These are phyloP conservation scores for Drosophila ambigua DNA, from an alignment of 1,140 invertebrate species.

Conservation along the genomic window DNA sequence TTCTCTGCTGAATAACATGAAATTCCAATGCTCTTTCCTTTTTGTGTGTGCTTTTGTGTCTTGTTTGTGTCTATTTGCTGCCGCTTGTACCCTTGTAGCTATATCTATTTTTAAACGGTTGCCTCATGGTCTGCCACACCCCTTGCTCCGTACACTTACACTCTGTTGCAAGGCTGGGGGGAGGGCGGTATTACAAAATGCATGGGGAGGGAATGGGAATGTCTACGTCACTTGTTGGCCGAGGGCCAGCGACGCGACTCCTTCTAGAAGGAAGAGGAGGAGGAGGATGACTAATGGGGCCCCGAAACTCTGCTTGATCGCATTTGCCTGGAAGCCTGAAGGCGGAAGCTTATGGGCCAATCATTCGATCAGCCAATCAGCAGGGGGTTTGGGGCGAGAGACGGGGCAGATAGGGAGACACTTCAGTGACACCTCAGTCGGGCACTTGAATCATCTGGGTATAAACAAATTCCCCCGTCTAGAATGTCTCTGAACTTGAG, in stretches of 20 bases:
- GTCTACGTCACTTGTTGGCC: constrained; percentile 28
- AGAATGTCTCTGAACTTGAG: constrained; percentile 1
- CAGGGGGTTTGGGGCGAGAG: constrained; percentile 17
- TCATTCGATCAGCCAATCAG: constrained; percentile 63
- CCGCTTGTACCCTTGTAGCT: constrained; percentile 17
- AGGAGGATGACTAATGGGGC: constrained; percentile 28
- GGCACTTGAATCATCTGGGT: constrained; percentile 11
- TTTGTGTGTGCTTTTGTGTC: constrained; percentile 6
- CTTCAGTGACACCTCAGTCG: constrained; percentile 24
- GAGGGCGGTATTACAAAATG: constrained; percentile 1
- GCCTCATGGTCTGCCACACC: constrained; percentile 31
- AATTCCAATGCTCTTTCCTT: too few species aligned
- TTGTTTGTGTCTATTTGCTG: constrained; percentile 40
- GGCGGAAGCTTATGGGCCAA: constrained; percentile 14
- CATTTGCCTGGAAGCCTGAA: constrained; percentile 21
- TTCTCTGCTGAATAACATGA: too few species aligned
- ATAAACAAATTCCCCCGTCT: not conserved
- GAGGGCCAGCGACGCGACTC: constrained; percentile 21
- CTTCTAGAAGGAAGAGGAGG: too few species aligned
- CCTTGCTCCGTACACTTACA: too few species aligned
- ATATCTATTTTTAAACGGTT: constrained; percentile 62
- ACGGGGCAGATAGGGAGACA: constrained; percentile 12
- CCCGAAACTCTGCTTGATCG: too few species aligned
- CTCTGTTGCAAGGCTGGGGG: too few species aligned
- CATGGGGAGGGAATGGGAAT: not conserved